These are phyloP conservation scores for Cylindroiulus punctatus DNA, from an alignment of 2,888 invertebrate species.

Conservation along the genomic window DNA sequence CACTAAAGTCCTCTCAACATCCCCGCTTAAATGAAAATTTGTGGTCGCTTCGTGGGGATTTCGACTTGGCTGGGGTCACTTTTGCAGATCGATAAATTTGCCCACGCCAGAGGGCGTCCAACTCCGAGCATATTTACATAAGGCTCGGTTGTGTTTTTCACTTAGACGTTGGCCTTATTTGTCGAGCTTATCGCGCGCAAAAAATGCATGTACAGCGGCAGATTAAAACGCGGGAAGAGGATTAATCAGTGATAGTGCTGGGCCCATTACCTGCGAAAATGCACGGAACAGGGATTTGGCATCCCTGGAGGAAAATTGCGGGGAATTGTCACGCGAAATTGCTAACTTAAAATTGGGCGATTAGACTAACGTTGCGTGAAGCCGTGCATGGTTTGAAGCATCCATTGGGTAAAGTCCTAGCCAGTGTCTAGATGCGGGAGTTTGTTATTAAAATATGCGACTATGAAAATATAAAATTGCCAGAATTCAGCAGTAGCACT, in stretches of 20 bases:
- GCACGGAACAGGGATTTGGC: neutral
- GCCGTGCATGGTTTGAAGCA: neutral
- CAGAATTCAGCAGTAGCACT: no score
- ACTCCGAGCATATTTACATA: neutral
- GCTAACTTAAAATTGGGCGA: neutral
- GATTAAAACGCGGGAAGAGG: neutral
- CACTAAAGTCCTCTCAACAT: constrained; percentile 19
- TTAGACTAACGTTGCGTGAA: neutral
- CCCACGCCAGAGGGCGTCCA: constrained; percentile 7
- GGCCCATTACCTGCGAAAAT: neutral
- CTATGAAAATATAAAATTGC: no score
- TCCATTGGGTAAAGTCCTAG: neutral
- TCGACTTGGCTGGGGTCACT: constrained; percentile 3
- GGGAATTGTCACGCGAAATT: neutral
- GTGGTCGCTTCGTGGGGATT: constrained; percentile 35
- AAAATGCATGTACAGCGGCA: constrained; percentile 1
- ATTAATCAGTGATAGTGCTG: constrained; percentile 12
- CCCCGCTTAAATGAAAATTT: constrained; percentile 35
- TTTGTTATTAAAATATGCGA: no score
- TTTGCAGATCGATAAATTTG: constrained; percentile 5
- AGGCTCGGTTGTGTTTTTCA: neutral
- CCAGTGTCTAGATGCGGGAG: neutral
- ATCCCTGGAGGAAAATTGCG: neutral
- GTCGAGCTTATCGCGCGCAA: neutral
- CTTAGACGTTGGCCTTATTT: neutral